These are phyloP conservation scores for Netelia fuscicornis DNA, from an alignment of 2,888 invertebrate genomes.

Conservation along the genomic window DNA sequence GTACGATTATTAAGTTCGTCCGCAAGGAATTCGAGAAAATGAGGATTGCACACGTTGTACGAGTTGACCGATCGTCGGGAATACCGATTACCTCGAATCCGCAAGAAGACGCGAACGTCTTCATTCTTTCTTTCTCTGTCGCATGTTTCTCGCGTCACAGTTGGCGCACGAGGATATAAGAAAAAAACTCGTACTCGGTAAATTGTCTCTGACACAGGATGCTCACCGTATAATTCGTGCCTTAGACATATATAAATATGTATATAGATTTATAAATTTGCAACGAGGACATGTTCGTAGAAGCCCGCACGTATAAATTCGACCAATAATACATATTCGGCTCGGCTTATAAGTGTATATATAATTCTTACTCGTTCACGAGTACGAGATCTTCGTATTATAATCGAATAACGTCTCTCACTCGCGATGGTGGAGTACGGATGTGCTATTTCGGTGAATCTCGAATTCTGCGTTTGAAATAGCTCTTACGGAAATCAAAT, in stretches of 20 bases:
- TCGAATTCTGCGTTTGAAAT: slow-evolving; percentile 19
- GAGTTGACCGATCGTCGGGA: slow-evolving; percentile 29
- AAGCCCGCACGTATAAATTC: slow-evolving; percentile 43
- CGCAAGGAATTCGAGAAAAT: slow-evolving; percentile 57
- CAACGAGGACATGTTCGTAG: slow-evolving; percentile 22
- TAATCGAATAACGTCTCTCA: slow-evolving; percentile 53
- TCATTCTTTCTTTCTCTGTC: slow-evolving; percentile 36
- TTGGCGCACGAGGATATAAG: not conserved
- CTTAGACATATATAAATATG: slow-evolving; percentile 28
- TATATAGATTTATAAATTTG: not conserved
- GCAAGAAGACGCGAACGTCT: slow-evolving; percentile 59
- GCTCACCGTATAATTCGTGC: slow-evolving; percentile 23
- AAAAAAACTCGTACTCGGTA: slow-evolving; percentile 48
- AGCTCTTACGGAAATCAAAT: slow-evolving; percentile 11
- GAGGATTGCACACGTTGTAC: slow-evolving; percentile 9
- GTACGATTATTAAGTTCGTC: slow-evolving; percentile 43
- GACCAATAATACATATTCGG: slow-evolving; percentile 63
- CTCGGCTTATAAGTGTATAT: slow-evolving; percentile 45
- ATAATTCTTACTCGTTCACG: slow-evolving; percentile 33
- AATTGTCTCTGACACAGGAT: slow-evolving; percentile 33
- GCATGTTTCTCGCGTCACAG: slow-evolving; percentile 27
- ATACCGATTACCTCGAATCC: slow-evolving; percentile 51
- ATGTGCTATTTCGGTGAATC: slow-evolving; percentile 40
- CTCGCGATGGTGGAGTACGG: slow-evolving; percentile 7
- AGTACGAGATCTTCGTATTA: slow-evolving; percentile 3